Percentiles rank a stretch among this genome's conserved stretches.
These are phyloP conservation scores for Himalopsyche anomala DNA, from an alignment of 2,888 invertebrate genomes.

Conservation along the genomic window DNA sequence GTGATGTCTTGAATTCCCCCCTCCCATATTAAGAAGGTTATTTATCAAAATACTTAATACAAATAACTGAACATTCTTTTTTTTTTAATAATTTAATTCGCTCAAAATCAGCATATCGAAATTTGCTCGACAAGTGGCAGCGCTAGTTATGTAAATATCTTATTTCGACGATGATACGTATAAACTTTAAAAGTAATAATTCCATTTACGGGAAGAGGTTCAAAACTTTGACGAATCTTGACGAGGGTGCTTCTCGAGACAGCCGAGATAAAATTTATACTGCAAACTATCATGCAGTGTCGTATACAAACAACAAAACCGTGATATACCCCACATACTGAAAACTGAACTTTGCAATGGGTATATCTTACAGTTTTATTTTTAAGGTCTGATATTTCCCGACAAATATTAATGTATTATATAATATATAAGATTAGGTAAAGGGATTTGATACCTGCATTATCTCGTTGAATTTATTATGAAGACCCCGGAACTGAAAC, in stretches of 20 bases:
- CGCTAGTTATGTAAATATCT: background rate
- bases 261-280: background rate
- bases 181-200: constrained; percentile 18
- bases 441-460: constrained; percentile 45
- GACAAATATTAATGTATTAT: background rate
- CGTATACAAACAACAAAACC: background rate
- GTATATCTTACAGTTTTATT: background rate
- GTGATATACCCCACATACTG: background rate
- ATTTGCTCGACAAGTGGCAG: too few relatives aligned
- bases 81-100: too few relatives aligned
- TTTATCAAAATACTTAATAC: too few relatives aligned
- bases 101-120: too few relatives aligned
- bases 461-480: constrained; percentile 55
- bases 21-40: too few relatives aligned
- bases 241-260: background rate
- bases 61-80: too few relatives aligned
- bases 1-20: too few relatives aligned
- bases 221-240: constrained; percentile 15
- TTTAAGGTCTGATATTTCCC: background rate
- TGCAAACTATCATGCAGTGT: background rate
- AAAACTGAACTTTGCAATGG: background rate
- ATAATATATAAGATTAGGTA: background rate
- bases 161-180: background rate
- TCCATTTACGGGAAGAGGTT: constrained; percentile 10
- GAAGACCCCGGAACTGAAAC: constrained; percentile 54